Percentiles rank a stretch among this genome's conserved stretches.
Evolutionary conservation across 1,140 invertebrate species (phyloP).

Genomic region (Xylocopa sonorina): DNA sequence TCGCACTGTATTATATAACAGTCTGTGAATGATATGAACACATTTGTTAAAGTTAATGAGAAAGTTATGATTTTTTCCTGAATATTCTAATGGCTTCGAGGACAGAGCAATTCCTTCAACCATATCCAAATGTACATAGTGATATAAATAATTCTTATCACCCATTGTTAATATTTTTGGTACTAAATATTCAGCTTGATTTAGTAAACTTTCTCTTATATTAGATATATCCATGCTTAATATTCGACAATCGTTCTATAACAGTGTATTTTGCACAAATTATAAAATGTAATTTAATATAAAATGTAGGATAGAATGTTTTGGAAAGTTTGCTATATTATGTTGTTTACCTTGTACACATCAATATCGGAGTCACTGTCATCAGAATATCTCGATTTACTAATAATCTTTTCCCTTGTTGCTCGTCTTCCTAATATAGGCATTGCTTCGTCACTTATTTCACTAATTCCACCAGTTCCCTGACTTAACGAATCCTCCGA

Average conservation of each 20-base stretch:
- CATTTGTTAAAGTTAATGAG: slow-evolving; percentile 86
- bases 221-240: slow-evolving; percentile 86
- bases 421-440: slow-evolving; percentile 85
- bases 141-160: slow-evolving; percentile 86
- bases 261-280: slow-evolving; percentile 25
- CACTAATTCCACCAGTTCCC: slow-evolving; percentile 82
- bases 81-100: slow-evolving; percentile 80
- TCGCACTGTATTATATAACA: slow-evolving; percentile 87
- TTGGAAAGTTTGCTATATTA: background rate
- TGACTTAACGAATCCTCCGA: slow-evolving; percentile 84
- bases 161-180: slow-evolving; percentile 85
- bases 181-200: slow-evolving; percentile 86
- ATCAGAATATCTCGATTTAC: slow-evolving; percentile 77
- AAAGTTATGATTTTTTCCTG: slow-evolving; percentile 82
- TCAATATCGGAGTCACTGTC: slow-evolving; percentile 83
- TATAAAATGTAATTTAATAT: background rate
- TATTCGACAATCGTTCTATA: slow-evolving; percentile 85
- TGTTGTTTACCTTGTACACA: slow-evolving; percentile 77
- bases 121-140: slow-evolving; percentile 86
- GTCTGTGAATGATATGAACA: slow-evolving; percentile 86
- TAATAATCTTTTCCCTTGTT: slow-evolving; percentile 82
- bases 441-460: slow-evolving; percentile 85
- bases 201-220: slow-evolving; percentile 87
- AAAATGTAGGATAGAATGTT: background rate
- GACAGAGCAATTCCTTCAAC: slow-evolving; percentile 86